Conservation (phyloP, 2,113 vertebrate genomes). For the Pseudonaja textilis region DNA sequence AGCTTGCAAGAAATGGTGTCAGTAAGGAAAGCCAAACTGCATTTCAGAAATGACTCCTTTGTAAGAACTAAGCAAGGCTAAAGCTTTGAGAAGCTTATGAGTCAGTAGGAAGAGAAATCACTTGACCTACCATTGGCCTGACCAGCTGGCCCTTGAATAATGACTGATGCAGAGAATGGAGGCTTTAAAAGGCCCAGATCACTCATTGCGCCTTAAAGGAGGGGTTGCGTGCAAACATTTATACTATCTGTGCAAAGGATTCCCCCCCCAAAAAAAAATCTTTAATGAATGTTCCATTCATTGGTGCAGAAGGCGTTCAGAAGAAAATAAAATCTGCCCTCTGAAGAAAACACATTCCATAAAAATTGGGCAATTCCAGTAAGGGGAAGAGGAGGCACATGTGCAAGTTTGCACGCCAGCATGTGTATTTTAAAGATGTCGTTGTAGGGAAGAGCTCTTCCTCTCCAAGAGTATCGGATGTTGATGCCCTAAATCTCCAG, state of each 20-base stretch:
- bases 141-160: background rate
- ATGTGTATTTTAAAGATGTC: background rate
- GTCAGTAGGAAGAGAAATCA: background rate
- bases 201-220: background rate
- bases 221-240: background rate
- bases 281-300: background rate
- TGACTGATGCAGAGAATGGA: background rate
- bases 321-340: background rate
- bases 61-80: background rate
- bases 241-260: background rate
- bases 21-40: background rate
- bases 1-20: background rate
- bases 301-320: background rate
- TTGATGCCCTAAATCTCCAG: background rate
- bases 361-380: background rate
- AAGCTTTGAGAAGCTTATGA: background rate
- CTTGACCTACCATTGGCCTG: background rate
- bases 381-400: background rate
- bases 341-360: background rate
- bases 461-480: background rate
- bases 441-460: background rate
- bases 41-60: background rate
- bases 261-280: background rate
- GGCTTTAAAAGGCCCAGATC: background rate
- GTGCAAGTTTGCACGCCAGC: background rate